phyloP scores from a whole-genome alignment of 2,888 invertebrate genomes.

The Boloria selene region DNA sequence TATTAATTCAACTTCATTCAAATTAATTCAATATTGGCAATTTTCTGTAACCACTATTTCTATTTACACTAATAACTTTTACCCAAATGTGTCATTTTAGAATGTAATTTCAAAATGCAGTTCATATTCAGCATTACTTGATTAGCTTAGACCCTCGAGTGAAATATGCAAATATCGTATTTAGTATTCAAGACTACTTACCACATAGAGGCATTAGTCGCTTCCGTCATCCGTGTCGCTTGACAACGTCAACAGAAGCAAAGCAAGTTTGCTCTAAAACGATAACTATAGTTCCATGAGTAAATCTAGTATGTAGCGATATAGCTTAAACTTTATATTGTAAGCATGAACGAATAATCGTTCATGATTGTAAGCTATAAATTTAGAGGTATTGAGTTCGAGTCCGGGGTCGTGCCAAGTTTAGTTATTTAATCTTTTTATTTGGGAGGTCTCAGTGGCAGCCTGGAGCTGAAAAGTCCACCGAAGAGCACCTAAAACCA shows the following conservation, averaged over 20 bases:
- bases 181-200: conserved; percentile 24
- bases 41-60: no score
- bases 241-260: conserved; percentile 28
- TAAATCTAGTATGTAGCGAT: background rate
- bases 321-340: background rate
- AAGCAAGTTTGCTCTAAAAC: conserved; percentile 9
- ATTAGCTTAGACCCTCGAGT: conserved; percentile 13
- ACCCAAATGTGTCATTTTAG: background rate
- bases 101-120: conserved; percentile 6
- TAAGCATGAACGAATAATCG: no score
- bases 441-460: no score
- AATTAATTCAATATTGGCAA: no score
- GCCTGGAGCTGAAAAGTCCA: no score
- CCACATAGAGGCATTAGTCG: conserved; percentile 17
- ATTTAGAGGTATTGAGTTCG: no score
- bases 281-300: conserved; percentile 6
- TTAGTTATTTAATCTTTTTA: no score
- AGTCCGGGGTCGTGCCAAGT: no score
- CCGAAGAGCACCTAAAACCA: no score
- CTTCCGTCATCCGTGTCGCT: conserved; percentile 23
- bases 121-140: conserved; percentile 18
- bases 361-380: no score
- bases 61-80: no score
- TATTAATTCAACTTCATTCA: no score
- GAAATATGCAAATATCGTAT: conserved; percentile 16